phyloP scores from a whole-genome alignment of 2,888 invertebrate genomes.

The Xestia ashworthii region DNA sequence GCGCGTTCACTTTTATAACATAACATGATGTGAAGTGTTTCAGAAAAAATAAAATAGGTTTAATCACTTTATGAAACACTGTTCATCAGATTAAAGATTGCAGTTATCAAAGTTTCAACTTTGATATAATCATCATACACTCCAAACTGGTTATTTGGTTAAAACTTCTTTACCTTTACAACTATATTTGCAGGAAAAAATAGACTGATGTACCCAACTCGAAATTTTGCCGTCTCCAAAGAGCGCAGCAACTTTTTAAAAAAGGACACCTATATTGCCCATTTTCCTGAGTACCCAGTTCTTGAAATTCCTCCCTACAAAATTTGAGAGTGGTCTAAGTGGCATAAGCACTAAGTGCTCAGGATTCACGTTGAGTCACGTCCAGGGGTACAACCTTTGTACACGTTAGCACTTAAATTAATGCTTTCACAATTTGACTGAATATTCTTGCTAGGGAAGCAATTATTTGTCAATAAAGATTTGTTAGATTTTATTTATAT shows the following conservation, averaged over 20 bases:
- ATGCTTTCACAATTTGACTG: background rate
- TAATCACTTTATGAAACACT: no score
- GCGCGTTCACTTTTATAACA: no score
- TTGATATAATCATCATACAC: background rate
- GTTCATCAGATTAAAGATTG: no score
- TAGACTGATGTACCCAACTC: background rate
- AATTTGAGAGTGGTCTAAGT: slow-evolving; percentile 18
- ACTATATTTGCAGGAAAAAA: background rate
- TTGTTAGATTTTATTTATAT: no score
- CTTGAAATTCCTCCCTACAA: slow-evolving; percentile 1
- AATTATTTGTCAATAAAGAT: background rate
- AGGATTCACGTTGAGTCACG: slow-evolving; percentile 13
- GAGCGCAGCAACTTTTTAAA: background rate
- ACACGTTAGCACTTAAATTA: background rate
- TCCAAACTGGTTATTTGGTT: background rate
- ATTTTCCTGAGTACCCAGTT: slow-evolving; percentile 11
- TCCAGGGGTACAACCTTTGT: background rate
- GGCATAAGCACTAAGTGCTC: slow-evolving; percentile 15
- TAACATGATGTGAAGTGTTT: no score
- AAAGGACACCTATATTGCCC: background rate
- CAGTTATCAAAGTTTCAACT: no score
- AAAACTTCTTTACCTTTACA: background rate
- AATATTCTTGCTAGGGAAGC: background rate
- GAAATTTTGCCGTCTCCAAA: background rate
- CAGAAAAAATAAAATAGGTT: no score